Evolutionary conservation across 2,113 vertebrate species (phyloP), one percentile per base, ranked within the genome.

Genomic region (Gobiocypris rarus): DNA sequence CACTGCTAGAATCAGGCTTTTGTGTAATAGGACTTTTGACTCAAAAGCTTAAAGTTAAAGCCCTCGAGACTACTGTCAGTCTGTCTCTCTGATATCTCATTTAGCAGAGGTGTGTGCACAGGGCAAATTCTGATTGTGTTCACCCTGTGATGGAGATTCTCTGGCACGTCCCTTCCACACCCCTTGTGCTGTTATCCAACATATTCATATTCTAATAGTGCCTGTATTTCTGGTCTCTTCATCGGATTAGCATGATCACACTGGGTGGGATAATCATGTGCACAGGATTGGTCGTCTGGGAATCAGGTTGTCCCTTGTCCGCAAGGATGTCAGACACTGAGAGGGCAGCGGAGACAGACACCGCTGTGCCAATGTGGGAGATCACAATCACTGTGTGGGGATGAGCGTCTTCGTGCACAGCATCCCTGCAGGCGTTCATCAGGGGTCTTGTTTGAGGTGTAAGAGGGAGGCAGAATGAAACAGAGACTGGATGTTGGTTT

Each of bases 201-300:
- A 80, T 84, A 84, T 86, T 74, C 84, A 82, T 75, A 82, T 71
- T 85, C 84, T 76, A 59, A 84, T 45, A 83, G 50, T 67, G 79
- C 70, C 70, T 54, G 77, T 79, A 87, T 75, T 75, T 69, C 74
- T 74, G 82, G 73, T 74, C 78, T 75, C 78, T 76, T 84, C 82
- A 84, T 71, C 52, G 76, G 84, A 89, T 89, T 84, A 89, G 82
- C 63, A 65, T 80, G 82, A 87, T 87, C 85, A 77, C 85, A 76
- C 56, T 69, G 69, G 73, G 87, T 76, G 61, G 78, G 61, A 84
- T 84, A 76, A 76, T 77, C 75, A 56, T 59, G 31, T 8, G 10
- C 63, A 17, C 52, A 70, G 67, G 50, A 54, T 26, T 61, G 45
- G 81, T 77, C 70, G 43, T 74, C 82, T 76, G 50, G 76, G 45